Percentiles rank a stretch among this genome's conserved stretches.
phyloP scores from a whole-genome alignment of 2,888 invertebrate species.

The Trachelus tabidus region DNA sequence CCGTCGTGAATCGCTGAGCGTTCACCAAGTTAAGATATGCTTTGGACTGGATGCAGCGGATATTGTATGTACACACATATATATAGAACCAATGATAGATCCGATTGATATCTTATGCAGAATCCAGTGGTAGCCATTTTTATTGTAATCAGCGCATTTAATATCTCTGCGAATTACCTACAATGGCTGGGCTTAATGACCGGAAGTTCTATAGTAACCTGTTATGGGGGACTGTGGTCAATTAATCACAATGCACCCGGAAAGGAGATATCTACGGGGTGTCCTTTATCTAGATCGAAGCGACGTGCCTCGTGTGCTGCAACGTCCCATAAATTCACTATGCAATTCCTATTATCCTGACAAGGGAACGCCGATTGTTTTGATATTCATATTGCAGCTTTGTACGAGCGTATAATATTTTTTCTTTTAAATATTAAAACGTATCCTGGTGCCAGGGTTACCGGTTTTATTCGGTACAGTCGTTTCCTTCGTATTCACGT shows the following conservation, averaged over 20 bases:
- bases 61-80: background rate
- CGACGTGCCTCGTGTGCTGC: background rate
- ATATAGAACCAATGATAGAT: background rate
- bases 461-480: background rate
- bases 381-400: background rate
- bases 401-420: no score
- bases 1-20: background rate
- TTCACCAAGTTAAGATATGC: background rate
- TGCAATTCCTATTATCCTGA: background rate
- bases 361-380: background rate
- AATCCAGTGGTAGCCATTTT: constrained; percentile 30
- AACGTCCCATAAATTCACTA: background rate
- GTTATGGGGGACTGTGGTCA: background rate
- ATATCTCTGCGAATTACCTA: constrained; percentile 12
- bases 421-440: background rate
- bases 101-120: background rate
- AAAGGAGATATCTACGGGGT: constrained; percentile 11
- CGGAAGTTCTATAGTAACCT: background rate
- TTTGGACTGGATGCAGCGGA: background rate
- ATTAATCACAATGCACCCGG: background rate
- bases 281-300: constrained; percentile 11
- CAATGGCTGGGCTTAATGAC: background rate
- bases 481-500: background rate
- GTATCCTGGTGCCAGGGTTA: background rate
- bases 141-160: constrained; percentile 34